phyloP scores from a whole-genome alignment of 1,140 invertebrate genomes.

The Steinernema feltiae region DNA sequence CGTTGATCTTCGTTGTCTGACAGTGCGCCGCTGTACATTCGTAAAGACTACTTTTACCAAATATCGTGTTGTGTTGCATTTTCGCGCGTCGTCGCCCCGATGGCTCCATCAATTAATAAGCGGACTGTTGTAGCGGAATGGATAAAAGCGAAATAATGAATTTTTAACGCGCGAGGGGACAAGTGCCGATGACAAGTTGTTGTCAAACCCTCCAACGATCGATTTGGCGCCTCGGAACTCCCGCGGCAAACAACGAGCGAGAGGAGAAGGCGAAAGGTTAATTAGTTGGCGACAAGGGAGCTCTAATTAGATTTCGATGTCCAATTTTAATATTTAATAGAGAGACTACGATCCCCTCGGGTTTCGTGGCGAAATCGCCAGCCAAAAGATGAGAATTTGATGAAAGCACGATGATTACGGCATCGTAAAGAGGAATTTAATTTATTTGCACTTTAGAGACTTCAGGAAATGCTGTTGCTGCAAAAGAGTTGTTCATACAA shows the following conservation, averaged over 20 bases:
- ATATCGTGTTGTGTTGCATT: not conserved
- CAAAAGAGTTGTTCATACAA: too few species aligned
- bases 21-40: not conserved
- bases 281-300: constrained; percentile 1
- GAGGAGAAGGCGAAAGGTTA: not conserved
- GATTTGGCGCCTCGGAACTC: not conserved
- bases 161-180: constrained; percentile 1
- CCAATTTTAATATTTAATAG: constrained; percentile 10
- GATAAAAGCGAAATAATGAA: constrained; percentile 12
- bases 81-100: not conserved
- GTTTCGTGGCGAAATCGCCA: not conserved
- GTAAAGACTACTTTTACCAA: not conserved
- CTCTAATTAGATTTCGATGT: not conserved
- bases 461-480: too few species aligned
- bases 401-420: too few species aligned
- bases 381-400: too few species aligned
- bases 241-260: not conserved
- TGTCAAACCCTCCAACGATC: not conserved
- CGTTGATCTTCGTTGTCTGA: not conserved
- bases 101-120: constrained; percentile 7
- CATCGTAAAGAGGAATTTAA: too few species aligned
- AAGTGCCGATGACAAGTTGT: constrained; percentile 13
- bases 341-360: not conserved
- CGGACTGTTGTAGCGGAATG: constrained; percentile 2
- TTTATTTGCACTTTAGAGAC: too few species aligned